These are phyloP conservation scores for Dicyrtoma fusca DNA, from an alignment of 2,888 invertebrate species.

Conservation along the genomic window DNA sequence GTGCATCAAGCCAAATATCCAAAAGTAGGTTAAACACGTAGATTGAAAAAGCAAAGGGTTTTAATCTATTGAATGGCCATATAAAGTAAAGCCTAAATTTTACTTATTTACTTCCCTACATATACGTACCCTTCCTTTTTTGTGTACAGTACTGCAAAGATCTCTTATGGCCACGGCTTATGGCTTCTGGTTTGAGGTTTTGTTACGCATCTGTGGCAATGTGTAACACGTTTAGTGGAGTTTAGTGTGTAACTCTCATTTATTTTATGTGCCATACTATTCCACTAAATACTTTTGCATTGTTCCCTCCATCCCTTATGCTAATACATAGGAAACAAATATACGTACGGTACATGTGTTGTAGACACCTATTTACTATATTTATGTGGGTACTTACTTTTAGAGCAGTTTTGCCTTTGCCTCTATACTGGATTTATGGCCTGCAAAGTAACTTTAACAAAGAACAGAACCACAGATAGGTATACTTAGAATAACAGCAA, in stretches of 20 bases:
- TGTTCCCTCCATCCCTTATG: conserved; percentile 1
- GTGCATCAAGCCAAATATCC: too few species aligned
- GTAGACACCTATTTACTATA: too few species aligned
- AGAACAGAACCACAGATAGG: too few species aligned
- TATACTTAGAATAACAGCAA: too few species aligned
- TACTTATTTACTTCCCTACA: neutral
- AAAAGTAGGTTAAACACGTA: conserved; percentile 12
- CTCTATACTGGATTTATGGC: too few species aligned
- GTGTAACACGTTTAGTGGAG: conserved; percentile 16
- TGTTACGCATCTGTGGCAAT: conserved; percentile 31
- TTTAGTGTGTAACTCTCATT: neutral
- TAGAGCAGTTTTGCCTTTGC: too few species aligned
- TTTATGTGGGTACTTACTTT: too few species aligned
- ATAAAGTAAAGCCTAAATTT: too few species aligned
- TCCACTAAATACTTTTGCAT: neutral
- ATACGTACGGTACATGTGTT: too few species aligned
- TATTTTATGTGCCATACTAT: conserved; percentile 4
- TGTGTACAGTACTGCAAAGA: neutral
- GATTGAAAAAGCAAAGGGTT: too few species aligned
- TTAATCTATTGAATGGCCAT: neutral
- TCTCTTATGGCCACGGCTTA: neutral
- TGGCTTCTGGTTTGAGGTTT: neutral
- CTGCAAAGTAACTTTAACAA: too few species aligned
- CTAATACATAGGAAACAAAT: too few species aligned
- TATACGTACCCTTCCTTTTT: neutral